These are phyloP conservation scores for Cinclus mexicanus DNA, from an alignment of 2,113 vertebrate species.

Conservation along the genomic window DNA sequence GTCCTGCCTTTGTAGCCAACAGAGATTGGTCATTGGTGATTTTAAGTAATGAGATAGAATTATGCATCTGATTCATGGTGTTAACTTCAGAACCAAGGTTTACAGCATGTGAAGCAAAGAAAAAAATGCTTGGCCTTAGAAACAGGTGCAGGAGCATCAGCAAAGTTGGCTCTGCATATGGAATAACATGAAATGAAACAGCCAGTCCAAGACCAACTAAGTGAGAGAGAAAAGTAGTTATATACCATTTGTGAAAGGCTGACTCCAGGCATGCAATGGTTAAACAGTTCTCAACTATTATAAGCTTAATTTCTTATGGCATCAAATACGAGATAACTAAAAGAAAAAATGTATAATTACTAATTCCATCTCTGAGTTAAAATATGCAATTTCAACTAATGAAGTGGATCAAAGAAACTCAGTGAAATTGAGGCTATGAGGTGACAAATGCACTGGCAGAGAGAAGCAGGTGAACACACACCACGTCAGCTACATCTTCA, in stretches of 20 bases:
- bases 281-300: background rate
- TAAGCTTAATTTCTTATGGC: background rate
- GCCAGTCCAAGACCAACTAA: background rate
- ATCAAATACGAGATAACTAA: background rate
- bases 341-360: background rate
- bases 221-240: background rate
- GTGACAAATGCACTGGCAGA: background rate
- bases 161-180: background rate
- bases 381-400: background rate
- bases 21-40: background rate
- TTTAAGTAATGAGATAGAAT: slow-evolving; percentile 23
- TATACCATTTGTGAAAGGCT: background rate
- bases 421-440: background rate
- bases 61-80: background rate
- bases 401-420: background rate
- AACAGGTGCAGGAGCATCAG: background rate
- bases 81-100: background rate
- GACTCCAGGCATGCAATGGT: background rate
- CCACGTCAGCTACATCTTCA: background rate
- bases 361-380: background rate
- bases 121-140: background rate
- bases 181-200: background rate
- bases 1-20: background rate
- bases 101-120: background rate
- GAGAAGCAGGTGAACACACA: background rate